A percentile compares a stretch with the other conserved stretches of the same genome.
Evolutionary conservation across 2,888 invertebrate species (phyloP).

Genomic region (Drosophila borealis): DNA sequence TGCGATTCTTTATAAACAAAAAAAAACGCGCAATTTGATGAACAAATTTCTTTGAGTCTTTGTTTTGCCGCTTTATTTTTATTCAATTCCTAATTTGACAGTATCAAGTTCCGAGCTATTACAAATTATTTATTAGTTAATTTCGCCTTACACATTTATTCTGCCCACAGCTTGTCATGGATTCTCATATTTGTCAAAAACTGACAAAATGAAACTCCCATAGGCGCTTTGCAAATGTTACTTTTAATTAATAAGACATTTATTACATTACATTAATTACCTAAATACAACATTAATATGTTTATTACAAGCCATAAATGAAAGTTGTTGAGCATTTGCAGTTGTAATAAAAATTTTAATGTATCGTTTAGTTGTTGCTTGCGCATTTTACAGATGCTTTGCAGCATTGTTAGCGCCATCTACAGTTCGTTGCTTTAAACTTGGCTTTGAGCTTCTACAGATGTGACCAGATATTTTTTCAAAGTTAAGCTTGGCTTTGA

Average conservation of each 20-base stretch:
- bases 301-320: slow-evolving; percentile 1
- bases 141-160: neutral
- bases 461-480: slow-evolving; percentile 33
- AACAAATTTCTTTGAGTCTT: slow-evolving; percentile 19
- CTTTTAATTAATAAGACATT: too few species aligned
- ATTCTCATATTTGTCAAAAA: neutral
- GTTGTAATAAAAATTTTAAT: slow-evolving; percentile 22
- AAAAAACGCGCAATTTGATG: slow-evolving; percentile 39
- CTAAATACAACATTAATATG: slow-evolving; percentile 7
- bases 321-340: slow-evolving; percentile 12
- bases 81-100: slow-evolving; percentile 6
- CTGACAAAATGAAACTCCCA: too few species aligned
- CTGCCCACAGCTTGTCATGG: neutral
- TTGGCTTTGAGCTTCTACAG: slow-evolving; percentile 42
- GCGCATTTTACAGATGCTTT: neutral
- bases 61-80: neutral
- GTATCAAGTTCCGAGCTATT: slow-evolving; percentile 2
- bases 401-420: slow-evolving; percentile 49
- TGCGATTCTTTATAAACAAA: slow-evolving; percentile 15
- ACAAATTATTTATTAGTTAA: neutral
- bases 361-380: slow-evolving; percentile 12
- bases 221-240: neutral
- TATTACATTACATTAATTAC: neutral
- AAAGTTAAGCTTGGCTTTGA: slow-evolving; percentile 21
- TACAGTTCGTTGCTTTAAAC: slow-evolving; percentile 29